phyloP scores from a whole-genome alignment of 2,113 vertebrate genomes.

The Australoheros scitulus region DNA sequence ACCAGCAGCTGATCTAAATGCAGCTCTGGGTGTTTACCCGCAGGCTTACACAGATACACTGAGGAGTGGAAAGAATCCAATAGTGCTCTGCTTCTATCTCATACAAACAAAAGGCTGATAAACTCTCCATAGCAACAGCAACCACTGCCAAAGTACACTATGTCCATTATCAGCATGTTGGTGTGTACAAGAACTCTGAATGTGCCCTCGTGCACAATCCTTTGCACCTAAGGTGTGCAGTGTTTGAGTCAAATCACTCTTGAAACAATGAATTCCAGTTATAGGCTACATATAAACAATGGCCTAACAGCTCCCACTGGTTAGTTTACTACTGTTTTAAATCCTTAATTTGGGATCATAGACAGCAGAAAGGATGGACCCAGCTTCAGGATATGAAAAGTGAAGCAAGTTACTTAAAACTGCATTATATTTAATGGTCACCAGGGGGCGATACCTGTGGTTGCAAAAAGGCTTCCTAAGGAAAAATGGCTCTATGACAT shows the following conservation, averaged over 20 bases:
- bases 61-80: conserved; percentile 49
- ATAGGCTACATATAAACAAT: not conserved
- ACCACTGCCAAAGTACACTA: not conserved
- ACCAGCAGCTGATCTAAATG: conserved; percentile 26
- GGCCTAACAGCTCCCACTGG: not conserved
- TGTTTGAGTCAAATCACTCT: not conserved
- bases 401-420: not conserved
- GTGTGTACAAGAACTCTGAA: not conserved
- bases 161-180: not conserved
- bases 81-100: conserved; percentile 29
- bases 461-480: not conserved
- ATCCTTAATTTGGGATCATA: not conserved
- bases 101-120: conserved; percentile 40
- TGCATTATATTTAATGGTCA: not conserved
- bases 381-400: not conserved
- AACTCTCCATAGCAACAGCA: conserved; percentile 36
- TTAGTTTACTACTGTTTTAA: rapidly evolving
- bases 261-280: not conserved
- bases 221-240: not conserved
- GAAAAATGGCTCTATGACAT: not conserved
- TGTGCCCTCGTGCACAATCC: not conserved
- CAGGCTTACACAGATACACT: not conserved
- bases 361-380: rapidly evolving
- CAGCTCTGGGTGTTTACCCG: conserved; percentile 20
- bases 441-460: not conserved